Percentiles rank a stretch among this genome's conserved stretches.
phyloP scores from a whole-genome alignment of 2,797 vertebrate genomes.

The Catharus ustulatus region DNA sequence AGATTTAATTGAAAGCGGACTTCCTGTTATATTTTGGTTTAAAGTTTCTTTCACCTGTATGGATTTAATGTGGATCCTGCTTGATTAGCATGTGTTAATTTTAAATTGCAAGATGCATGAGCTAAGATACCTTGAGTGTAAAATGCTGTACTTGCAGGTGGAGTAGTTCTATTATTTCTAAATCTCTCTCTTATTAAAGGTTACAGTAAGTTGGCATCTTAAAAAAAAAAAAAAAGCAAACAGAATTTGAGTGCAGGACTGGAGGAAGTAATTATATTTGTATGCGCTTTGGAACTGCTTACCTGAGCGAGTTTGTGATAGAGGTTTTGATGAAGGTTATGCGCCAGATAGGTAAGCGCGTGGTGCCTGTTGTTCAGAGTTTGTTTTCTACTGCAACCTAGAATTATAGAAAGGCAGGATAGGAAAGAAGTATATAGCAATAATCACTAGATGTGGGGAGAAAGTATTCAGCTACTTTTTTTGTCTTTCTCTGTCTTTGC shows the following conservation, averaged over 20 bases:
- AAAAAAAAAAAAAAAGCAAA: neutral
- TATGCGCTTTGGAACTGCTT: neutral
- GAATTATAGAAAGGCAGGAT: neutral
- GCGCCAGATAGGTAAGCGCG: neutral
- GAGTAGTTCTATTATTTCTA: neutral
- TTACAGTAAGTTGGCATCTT: neutral
- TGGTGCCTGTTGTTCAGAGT: neutral
- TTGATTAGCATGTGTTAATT: neutral
- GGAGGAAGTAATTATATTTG: neutral
- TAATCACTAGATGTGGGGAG: neutral
- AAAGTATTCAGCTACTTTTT: neutral
- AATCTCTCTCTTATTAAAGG: neutral
- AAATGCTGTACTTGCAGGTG: neutral
- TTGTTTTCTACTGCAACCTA: neutral
- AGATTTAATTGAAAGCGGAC: neutral
- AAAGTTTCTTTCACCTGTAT: neutral
- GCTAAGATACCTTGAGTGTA: neutral
- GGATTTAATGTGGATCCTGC: neutral
- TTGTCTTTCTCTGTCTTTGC: neutral
- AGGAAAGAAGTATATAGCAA: neutral
- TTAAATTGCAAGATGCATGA: neutral
- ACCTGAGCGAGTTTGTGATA: neutral
- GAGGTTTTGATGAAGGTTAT: neutral
- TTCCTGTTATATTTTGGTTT: neutral
- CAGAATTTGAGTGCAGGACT: neutral